Conservation (phyloP, 1,140 invertebrate genomes). For the Drosophila sechellia region DNA sequence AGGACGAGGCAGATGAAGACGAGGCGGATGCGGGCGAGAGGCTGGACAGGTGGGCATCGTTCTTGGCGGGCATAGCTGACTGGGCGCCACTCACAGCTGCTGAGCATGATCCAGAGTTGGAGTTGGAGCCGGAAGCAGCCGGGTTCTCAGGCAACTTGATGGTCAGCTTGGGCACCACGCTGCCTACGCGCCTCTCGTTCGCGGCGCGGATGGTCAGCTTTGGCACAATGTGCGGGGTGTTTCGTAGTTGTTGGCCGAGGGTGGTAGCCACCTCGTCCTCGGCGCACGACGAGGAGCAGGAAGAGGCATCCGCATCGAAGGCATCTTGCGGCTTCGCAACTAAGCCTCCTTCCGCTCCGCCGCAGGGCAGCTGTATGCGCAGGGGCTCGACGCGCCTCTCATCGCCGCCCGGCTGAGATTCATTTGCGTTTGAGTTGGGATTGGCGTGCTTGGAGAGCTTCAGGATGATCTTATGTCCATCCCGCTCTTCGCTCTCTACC, state of each 20-base stretch:
- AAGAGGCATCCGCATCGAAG: constrained; percentile 60
- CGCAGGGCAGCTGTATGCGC: constrained; percentile 62
- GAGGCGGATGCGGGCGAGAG: constrained; percentile 69
- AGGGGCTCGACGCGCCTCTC: constrained; percentile 71
- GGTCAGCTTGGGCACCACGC: constrained; percentile 79
- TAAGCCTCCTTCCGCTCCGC: constrained; percentile 15
- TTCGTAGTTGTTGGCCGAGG: constrained; percentile 28
- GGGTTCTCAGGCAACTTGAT: constrained; percentile 77
- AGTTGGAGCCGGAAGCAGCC: constrained; percentile 14
- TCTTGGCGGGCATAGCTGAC: constrained; percentile 25
- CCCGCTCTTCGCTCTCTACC: constrained; percentile 59
- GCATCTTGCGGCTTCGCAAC: constrained; percentile 55
- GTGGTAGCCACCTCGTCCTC: constrained; percentile 61
- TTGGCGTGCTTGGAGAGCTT: constrained; percentile 71
- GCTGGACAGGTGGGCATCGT: constrained; percentile 69
- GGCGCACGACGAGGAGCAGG: constrained; percentile 72
- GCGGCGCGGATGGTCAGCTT: constrained; percentile 79
- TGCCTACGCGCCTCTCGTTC: constrained; percentile 68
- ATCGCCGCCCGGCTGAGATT: constrained; percentile 65
- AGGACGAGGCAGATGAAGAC: constrained; percentile 58
- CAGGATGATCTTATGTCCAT: constrained; percentile 72
- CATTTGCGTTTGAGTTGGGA: constrained; percentile 39
- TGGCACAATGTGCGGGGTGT: constrained; percentile 77
- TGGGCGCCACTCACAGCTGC: constrained; percentile 12
- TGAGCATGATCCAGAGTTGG: constrained; percentile 14